A percentile compares a stretch with the other conserved stretches of the same genome.
Conservation (phyloP, 2,113 vertebrate species). For the Lota lota region DNA sequence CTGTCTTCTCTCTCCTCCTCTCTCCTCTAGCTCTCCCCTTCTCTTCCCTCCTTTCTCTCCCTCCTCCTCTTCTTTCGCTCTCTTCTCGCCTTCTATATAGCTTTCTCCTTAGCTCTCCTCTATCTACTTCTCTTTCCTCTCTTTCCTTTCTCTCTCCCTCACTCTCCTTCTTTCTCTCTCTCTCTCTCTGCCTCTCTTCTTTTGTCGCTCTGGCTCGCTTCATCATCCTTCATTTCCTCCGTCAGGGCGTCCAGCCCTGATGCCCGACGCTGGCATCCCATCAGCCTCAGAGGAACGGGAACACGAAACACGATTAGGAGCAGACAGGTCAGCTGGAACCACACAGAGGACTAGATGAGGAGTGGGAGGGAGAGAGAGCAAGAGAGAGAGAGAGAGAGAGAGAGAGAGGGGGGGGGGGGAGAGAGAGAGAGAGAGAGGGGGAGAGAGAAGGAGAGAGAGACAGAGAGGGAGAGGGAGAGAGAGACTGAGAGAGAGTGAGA, state of each 20-base stretch:
- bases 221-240: background rate
- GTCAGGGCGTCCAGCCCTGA: background rate
- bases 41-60: background rate
- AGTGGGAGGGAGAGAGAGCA: background rate
- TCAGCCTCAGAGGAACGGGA: slow-evolving; percentile 8
- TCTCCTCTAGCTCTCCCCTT: background rate
- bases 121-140: background rate
- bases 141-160: background rate
- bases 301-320: slow-evolving; percentile 20
- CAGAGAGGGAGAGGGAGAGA: background rate
- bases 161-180: background rate
- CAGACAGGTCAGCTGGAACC: background rate
- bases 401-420: background rate
- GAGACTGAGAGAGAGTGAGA: too few species aligned
- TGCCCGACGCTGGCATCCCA: slow-evolving; percentile 18
- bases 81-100: too few species aligned
- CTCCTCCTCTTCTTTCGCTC: background rate
- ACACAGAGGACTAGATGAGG: background rate
- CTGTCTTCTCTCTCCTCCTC: background rate
- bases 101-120: background rate
- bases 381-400: background rate
- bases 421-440: background rate
- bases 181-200: background rate
- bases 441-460: background rate
- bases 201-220: background rate